Conservation (phyloP, 1,140 invertebrate genomes). For the Euwallacea similis region DNA sequence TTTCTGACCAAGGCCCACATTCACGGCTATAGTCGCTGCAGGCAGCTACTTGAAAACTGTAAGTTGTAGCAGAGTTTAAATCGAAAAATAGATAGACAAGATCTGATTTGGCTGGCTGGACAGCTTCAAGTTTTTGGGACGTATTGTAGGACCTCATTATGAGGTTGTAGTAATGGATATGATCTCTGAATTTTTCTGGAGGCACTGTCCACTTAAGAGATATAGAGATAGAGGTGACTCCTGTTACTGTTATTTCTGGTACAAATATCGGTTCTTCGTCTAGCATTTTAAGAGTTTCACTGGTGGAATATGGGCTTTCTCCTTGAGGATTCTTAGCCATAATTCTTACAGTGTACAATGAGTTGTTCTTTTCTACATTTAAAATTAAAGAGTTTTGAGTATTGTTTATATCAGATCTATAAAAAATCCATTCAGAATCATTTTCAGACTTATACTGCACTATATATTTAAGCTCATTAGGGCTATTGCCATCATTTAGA, state of each 20-base stretch:
- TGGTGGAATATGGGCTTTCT: conserved; percentile 54
- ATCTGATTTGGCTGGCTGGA: conserved; percentile 60
- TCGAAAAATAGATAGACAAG: conserved; percentile 77
- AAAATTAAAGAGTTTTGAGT: conserved; percentile 59
- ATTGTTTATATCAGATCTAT: conserved; percentile 55
- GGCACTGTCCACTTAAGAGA: conserved; percentile 76
- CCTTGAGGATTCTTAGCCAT: conserved; percentile 59
- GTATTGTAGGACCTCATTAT: conserved; percentile 64
- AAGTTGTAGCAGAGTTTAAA: conserved; percentile 73
- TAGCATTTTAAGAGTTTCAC: conserved; percentile 56
- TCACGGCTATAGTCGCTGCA: conserved; percentile 75
- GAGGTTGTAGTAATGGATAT: conserved; percentile 77
- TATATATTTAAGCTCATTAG: conserved; percentile 64
- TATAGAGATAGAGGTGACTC: conserved; percentile 74
- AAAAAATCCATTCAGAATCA: conserved; percentile 58
- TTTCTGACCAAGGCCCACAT: conserved; percentile 74
- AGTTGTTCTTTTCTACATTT: conserved; percentile 56
- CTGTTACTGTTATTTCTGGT: conserved; percentile 75
- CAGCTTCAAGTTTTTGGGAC: conserved; percentile 60
- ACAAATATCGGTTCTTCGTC: conserved; percentile 74
- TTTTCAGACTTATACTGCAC: conserved; percentile 65
- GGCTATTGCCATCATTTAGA: conserved; percentile 73
- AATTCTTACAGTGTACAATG: conserved; percentile 55
- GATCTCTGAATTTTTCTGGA: conserved; percentile 64
- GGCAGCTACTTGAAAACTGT: conserved; percentile 74